Percentiles rank a stretch among this genome's conserved stretches.
phyloP scores from a whole-genome alignment of 1,140 invertebrate species.

The Brachionus rotundiformis region DNA sequence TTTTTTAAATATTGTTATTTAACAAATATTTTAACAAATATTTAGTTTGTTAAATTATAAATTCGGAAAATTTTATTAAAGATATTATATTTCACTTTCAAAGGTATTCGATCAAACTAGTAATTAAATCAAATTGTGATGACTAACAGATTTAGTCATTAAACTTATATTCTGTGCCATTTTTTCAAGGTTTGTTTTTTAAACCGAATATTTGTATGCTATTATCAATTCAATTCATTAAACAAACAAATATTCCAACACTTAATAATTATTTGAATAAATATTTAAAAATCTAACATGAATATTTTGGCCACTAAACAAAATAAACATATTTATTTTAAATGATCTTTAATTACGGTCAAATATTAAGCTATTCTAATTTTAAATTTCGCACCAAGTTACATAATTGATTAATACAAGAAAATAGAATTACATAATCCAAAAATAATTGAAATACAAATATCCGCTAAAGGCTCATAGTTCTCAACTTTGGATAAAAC shows the following conservation, averaged over 20 bases:
- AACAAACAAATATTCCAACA: constrained; percentile 1
- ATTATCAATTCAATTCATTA: constrained; percentile 1
- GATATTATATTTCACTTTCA: constrained; percentile 15
- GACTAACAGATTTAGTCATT: too few relatives aligned
- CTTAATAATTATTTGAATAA: not conserved
- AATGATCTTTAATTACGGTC: constrained; percentile 10
- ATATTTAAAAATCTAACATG: not conserved
- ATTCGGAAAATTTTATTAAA: not conserved
- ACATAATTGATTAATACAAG: not conserved
- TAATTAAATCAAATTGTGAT: too few relatives aligned
- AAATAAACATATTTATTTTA: not conserved
- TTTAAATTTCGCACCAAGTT: not conserved
- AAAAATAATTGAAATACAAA: not conserved
- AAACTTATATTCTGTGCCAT: too few relatives aligned
- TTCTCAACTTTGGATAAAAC: constrained; percentile 6
- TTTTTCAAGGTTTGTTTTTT: too few relatives aligned
- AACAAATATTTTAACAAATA: too few relatives aligned
- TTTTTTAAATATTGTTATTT: too few relatives aligned
- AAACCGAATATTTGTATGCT: not conserved
- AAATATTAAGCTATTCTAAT: constrained; percentile 6
- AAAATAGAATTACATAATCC: not conserved
- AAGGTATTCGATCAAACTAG: not conserved
- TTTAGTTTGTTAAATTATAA: not conserved
- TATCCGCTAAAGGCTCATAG: not conserved
- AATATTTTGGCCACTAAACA: constrained; percentile 4